Evolutionary conservation across 2,797 vertebrate species (phyloP).

Genomic region (Pantherophis vulpinus): DNA sequence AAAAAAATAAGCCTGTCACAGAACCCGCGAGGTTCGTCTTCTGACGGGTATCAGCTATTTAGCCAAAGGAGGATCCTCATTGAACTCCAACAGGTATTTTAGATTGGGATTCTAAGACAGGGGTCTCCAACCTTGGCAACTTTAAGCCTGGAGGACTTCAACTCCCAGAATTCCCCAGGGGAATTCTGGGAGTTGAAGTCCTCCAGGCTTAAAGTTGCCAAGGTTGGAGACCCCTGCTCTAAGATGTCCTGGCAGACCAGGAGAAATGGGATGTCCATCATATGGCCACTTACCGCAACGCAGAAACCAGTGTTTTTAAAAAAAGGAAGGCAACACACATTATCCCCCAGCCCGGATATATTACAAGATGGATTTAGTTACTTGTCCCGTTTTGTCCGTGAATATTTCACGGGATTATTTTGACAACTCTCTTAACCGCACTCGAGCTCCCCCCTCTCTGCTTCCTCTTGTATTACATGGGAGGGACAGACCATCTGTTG

Average conservation of each 20-base stretch:
- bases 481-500: slow-evolving; percentile 55
- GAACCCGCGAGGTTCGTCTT: not conserved
- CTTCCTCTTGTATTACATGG: slow-evolving; percentile 52
- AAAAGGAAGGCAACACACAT: not conserved
- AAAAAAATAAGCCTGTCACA: not conserved
- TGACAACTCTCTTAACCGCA: slow-evolving; percentile 53
- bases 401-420: slow-evolving; percentile 60
- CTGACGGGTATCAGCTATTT: not conserved
- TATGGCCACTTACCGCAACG: not conserved
- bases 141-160: too few relatives aligned
- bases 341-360: not conserved
- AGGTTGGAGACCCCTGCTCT: not conserved
- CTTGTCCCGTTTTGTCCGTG: slow-evolving; percentile 46
- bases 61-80: not conserved
- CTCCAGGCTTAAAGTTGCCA: too few relatives aligned
- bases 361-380: slow-evolving; percentile 49
- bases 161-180: too few relatives aligned
- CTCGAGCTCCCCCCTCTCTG: slow-evolving; percentile 32
- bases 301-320: not conserved
- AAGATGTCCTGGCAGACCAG: not conserved
- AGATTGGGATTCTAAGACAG: too few relatives aligned
- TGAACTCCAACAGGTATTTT: not conserved
- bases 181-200: too few relatives aligned
- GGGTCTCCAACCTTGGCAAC: too few relatives aligned
- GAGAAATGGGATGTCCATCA: not conserved